Percentiles rank a stretch among this genome's conserved stretches.
These are phyloP conservation scores for Chamaetylas fuelleborni DNA, from an alignment of 2,113 vertebrate species.

Conservation along the genomic window DNA sequence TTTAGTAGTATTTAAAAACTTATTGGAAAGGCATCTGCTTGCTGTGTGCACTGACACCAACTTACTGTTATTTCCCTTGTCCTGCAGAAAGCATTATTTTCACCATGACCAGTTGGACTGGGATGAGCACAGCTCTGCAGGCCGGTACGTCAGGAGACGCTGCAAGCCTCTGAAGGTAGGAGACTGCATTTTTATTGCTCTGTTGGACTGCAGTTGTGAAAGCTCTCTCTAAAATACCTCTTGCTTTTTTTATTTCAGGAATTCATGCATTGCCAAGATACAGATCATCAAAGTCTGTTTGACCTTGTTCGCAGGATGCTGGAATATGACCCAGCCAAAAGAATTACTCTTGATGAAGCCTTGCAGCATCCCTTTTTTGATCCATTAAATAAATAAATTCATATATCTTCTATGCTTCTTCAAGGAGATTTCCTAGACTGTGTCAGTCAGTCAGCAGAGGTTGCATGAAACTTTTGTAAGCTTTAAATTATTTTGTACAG, in stretches of 20 bases:
- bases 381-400: slow-evolving; percentile 71
- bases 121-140: slow-evolving; percentile 88
- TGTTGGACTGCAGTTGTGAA: neutral
- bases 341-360: slow-evolving; percentile 90
- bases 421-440: slow-evolving; percentile 85
- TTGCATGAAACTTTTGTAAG: slow-evolving; percentile 78
- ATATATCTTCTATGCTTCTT: slow-evolving; percentile 74
- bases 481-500: slow-evolving; percentile 83
- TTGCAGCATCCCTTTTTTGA: slow-evolving; percentile 89
- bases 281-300: slow-evolving; percentile 88
- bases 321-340: slow-evolving; percentile 88
- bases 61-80: neutral
- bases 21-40: neutral
- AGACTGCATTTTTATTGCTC: neutral
- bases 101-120: slow-evolving; percentile 88
- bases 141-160: slow-evolving; percentile 88
- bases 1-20: neutral
- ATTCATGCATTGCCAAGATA: slow-evolving; percentile 86
- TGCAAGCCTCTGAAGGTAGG: slow-evolving; percentile 92
- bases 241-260: slow-evolving; percentile 71
- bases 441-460: slow-evolving; percentile 90
- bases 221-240: neutral
- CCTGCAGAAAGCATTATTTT: slow-evolving; percentile 85
- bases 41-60: neutral
- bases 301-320: slow-evolving; percentile 93